phyloP scores from a whole-genome alignment of 2,113 vertebrate genomes.

The Struthidea cinerea region DNA sequence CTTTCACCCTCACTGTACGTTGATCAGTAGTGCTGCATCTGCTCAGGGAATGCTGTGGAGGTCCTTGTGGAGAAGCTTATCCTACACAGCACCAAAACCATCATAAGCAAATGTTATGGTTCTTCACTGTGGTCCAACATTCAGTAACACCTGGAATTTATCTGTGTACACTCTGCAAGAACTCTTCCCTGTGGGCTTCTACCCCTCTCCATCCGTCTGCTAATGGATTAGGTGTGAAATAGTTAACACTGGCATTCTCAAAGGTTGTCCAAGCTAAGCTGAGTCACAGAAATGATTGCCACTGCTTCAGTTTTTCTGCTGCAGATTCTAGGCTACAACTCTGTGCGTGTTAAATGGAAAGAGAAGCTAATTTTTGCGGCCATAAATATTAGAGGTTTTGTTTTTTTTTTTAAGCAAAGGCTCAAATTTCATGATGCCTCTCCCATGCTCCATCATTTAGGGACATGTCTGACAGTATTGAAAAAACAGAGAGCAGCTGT shows the following conservation, averaged over 20 bases:
- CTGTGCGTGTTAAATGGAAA: neutral
- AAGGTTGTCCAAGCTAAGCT: neutral
- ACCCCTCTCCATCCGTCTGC: neutral
- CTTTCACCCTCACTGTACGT: fast-evolving
- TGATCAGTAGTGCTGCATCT: neutral
- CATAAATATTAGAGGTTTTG: neutral
- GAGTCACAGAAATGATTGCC: neutral
- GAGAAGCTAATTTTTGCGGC: neutral
- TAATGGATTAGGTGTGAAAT: neutral
- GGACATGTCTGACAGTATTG: neutral
- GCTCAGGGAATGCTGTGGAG: neutral
- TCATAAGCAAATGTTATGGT: neutral
- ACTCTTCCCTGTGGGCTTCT: neutral
- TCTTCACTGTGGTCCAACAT: neutral
- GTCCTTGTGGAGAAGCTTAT: neutral
- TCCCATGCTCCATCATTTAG: neutral
- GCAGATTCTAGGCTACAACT: neutral
- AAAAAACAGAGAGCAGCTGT: constrained; percentile 16
- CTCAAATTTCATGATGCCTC: neutral
- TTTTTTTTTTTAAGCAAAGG: neutral
- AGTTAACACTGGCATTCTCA: neutral
- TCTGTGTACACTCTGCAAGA: neutral
- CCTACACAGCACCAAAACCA: neutral
- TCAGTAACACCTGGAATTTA: neutral
- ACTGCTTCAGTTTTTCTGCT: neutral